Evolutionary conservation across 2,113 vertebrate species (phyloP), one percentile per base, ranked within the genome.

Genomic region (Odontesthes bonariensis): DNA sequence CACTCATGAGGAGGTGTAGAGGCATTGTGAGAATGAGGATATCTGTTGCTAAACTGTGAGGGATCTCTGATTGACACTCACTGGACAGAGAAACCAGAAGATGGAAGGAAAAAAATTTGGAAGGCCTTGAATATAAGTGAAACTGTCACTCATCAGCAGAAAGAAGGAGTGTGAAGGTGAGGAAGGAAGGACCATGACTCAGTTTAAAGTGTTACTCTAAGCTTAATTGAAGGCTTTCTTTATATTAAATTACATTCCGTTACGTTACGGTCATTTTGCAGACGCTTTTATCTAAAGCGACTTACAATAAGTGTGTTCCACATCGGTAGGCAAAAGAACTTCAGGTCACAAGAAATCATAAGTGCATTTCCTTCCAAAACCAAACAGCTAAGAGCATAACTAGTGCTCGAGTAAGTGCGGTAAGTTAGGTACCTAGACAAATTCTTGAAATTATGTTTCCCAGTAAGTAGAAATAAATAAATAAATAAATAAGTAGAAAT

Each of bases 21-120:
- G 49, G 74, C 73, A 23, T 93, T 89, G 91, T 94, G 93, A 95
- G 94, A 89, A 90, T 88, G 74, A 22, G 86, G 86, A 93, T 58
- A 94, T 93, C 94, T 94, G 94, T 95, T 95, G 94, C 91, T 91
- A 94, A 92, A 83, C 88, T 88, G 85, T 81, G 70, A 80, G 80
- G 88, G 85, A 76, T 82, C 5, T 68, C 83, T 96, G 95, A 97
- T 94, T 96, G 96, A 94, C 94, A 95, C 90, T 93, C 92, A 90
- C 91, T 95, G 95, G 94, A 94, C 89, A 57, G 84, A 92, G 90
- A 89, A 75, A 83, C 49, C 49, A 38, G 44, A 40, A 38, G 70
- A 54, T 55, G 66, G 74, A 79, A 27, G 51, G 60, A 75, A 44
- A 69, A 52, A 63, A 5, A 42, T 69, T 74, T 64, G 58, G 49